Evolutionary conservation across 2,113 vertebrate species (phyloP).

Genomic region (human): DNA sequence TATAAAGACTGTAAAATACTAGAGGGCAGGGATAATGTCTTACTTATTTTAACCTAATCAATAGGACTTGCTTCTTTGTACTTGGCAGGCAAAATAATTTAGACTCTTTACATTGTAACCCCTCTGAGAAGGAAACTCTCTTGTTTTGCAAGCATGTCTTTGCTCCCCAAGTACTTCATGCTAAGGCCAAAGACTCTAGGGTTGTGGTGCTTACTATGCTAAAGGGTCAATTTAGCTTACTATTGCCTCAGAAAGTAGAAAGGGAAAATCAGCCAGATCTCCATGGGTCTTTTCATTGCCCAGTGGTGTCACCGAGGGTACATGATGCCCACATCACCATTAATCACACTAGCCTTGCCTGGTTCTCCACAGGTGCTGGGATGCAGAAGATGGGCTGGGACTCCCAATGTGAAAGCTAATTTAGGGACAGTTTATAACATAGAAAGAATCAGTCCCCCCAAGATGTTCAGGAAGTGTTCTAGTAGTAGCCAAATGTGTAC

Average conservation of each 20-base stretch:
- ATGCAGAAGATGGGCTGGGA: background rate
- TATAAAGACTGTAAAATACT: conserved; percentile 5
- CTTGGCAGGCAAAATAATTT: background rate
- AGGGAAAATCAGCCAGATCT: background rate
- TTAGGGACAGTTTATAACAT: background rate
- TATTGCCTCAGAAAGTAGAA: background rate
- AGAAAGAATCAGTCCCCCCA: background rate
- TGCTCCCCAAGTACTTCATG: background rate
- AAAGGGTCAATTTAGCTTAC: background rate
- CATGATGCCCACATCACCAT: background rate
- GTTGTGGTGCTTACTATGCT: background rate
- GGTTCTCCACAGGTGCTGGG: background rate
- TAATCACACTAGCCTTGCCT: background rate
- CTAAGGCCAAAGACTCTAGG: background rate
- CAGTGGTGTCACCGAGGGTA: background rate
- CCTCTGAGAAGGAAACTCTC: background rate
- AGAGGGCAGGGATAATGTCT: background rate
- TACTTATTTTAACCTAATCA: background rate
- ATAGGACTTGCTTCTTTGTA: background rate
- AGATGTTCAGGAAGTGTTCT: background rate
- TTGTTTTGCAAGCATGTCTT: background rate
- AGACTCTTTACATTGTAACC: background rate
- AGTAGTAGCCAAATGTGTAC: background rate
- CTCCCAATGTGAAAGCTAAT: background rate
- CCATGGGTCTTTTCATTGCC: background rate